Conservation (phyloP, 2,888 invertebrate species). For the Aphodius sticticus region DNA sequence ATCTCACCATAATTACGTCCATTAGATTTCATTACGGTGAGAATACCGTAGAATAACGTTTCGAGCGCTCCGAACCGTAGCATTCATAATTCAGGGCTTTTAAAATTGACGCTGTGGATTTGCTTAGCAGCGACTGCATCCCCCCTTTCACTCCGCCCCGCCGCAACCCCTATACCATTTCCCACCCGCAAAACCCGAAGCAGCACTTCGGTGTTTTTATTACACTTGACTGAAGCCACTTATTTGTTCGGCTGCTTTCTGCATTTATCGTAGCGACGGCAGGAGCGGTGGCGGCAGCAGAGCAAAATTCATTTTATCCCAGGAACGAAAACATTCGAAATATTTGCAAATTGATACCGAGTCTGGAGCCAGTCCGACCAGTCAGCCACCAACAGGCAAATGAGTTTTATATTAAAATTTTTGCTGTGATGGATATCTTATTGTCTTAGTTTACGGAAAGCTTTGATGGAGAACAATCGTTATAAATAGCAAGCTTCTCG, state of each 20-base stretch:
- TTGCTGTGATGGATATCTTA: neutral
- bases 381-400: neutral
- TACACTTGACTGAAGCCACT: conserved; percentile 36
- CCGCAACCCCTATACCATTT: neutral
- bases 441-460: neutral
- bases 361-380: neutral
- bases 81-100: conserved; percentile 23
- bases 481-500: too few relatives aligned
- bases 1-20: conserved; percentile 39
- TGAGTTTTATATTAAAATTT: conserved; percentile 4
- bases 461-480: neutral
- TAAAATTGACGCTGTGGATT: conserved; percentile 5
- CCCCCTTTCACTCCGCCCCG: conserved; percentile 5
- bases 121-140: conserved; percentile 6
- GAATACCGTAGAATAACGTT: neutral
- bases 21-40: neutral
- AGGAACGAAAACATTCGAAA: neutral
- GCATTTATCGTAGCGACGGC: neutral
- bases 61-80: neutral
- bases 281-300: neutral
- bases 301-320: neutral
- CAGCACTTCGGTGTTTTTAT: conserved; percentile 35
- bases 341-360: neutral
- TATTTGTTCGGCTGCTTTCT: conserved; percentile 33
- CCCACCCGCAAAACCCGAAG: neutral